A percentile compares a stretch with the other conserved stretches of the same genome.
Conservation (phyloP, 2,888 invertebrate species). For the Dichetophora obliterata region DNA sequence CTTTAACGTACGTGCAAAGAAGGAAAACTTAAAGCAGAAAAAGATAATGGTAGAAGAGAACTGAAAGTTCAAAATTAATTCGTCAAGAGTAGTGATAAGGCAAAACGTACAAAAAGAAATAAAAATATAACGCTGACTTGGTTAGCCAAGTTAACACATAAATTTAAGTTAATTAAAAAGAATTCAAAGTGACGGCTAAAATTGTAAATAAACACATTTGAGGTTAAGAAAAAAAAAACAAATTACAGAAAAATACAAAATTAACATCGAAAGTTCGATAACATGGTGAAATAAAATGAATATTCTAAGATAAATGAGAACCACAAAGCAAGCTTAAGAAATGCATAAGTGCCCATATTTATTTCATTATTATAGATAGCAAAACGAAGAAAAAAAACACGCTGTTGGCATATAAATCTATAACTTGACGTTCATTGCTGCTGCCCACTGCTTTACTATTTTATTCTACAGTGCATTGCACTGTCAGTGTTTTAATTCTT, state of each 20-base stretch:
- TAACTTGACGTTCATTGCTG: background rate
- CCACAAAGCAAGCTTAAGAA: background rate
- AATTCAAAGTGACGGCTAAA: background rate
- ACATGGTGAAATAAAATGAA: background rate
- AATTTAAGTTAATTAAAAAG: background rate
- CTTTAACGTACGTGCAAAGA: constrained; percentile 41
- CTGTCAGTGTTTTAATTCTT: constrained; percentile 6
- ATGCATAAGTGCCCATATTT: background rate
- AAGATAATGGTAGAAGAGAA: constrained; percentile 23
- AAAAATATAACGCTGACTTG: background rate
- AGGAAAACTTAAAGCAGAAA: background rate
- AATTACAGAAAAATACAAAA: background rate
- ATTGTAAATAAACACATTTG: background rate
- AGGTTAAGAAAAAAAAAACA: background rate
- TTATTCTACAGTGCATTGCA: constrained; percentile 20
- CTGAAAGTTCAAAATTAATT: background rate
- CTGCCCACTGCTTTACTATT: background rate
- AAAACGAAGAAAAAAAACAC: background rate
- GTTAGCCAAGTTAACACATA: background rate
- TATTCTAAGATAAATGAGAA: background rate
- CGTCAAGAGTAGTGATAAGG: background rate
- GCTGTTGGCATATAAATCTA: background rate
- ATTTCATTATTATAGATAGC: background rate
- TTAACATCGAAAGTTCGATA: background rate
- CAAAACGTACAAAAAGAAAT: background rate